A percentile compares a stretch with the other conserved stretches of the same genome.
Conservation (phyloP, 2,797 vertebrate species). For the Anguilla marmorata region DNA sequence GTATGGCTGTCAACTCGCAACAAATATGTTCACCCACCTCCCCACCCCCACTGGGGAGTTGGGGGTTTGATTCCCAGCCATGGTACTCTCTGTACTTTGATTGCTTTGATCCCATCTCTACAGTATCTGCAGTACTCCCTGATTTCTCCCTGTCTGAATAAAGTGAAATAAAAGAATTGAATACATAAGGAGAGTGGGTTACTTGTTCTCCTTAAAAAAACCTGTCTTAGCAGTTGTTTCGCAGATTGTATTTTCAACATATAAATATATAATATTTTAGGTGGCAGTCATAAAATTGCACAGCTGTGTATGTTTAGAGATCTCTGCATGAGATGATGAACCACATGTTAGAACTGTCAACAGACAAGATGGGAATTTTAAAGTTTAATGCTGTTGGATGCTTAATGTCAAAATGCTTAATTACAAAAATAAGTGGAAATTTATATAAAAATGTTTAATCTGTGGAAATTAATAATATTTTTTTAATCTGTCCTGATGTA, state of each 20-base stretch:
- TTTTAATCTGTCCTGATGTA: neutral
- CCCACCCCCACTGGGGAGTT: neutral
- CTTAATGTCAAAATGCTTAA: constrained; percentile 3
- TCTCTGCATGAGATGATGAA: neutral
- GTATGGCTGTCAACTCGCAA: neutral
- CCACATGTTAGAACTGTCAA: neutral
- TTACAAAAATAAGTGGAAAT: neutral
- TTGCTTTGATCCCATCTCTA: neutral
- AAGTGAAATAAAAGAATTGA: neutral
- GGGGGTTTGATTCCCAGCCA: neutral
- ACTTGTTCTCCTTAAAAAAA: too few relatives aligned
- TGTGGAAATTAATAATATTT: neutral
- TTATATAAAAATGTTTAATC: neutral
- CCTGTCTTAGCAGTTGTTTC: neutral
- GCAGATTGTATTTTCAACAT: neutral
- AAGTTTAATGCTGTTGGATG: neutral
- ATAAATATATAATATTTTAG: neutral
- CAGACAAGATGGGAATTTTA: neutral
- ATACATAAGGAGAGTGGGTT: neutral
- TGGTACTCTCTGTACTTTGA: neutral
- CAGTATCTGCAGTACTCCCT: neutral
- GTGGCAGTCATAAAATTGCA: neutral
- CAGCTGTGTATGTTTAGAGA: neutral
- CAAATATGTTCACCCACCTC: neutral
- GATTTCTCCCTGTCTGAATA: neutral